Percentiles rank a stretch among this genome's conserved stretches.
phyloP scores from a whole-genome alignment of 2,113 vertebrate species.

The Mesoclemmys tuberculata region DNA sequence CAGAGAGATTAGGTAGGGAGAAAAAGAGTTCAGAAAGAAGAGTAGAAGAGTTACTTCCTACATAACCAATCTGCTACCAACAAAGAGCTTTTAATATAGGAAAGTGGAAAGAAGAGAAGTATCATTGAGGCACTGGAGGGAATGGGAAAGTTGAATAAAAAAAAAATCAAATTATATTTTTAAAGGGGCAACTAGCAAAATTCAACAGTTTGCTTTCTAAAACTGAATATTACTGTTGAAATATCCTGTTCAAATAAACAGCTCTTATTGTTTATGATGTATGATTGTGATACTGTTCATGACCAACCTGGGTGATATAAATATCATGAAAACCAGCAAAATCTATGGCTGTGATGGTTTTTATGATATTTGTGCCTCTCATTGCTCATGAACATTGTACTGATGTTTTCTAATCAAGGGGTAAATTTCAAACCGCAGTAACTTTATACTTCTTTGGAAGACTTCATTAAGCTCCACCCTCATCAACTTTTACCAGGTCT shows the following conservation, averaged over 20 bases:
- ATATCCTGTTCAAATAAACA: not conserved
- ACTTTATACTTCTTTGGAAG: not conserved
- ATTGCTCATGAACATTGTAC: not conserved
- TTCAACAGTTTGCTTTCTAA: not conserved
- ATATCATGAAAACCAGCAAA: not conserved
- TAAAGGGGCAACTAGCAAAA: not conserved
- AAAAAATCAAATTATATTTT: not conserved
- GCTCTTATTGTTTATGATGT: not conserved
- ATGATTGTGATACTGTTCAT: not conserved
- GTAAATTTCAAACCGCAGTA: not conserved
- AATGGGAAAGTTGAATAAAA: not conserved
- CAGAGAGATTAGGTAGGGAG: not conserved
- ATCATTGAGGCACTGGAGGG: not conserved
- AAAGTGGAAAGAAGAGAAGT: not conserved
- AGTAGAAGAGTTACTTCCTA: not conserved
- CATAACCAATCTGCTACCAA: not conserved
- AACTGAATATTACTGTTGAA: not conserved
- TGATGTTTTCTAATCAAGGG: not conserved
- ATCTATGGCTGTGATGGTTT: not conserved
- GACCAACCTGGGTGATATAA: not conserved
- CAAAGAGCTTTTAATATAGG: not conserved
- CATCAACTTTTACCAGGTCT: not conserved
- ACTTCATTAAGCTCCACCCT: not conserved
- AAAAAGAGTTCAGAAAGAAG: not conserved
- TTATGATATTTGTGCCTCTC: not conserved